Conservation (phyloP, 2,888 invertebrate genomes). For the Cheiracanthium punctorium region DNA sequence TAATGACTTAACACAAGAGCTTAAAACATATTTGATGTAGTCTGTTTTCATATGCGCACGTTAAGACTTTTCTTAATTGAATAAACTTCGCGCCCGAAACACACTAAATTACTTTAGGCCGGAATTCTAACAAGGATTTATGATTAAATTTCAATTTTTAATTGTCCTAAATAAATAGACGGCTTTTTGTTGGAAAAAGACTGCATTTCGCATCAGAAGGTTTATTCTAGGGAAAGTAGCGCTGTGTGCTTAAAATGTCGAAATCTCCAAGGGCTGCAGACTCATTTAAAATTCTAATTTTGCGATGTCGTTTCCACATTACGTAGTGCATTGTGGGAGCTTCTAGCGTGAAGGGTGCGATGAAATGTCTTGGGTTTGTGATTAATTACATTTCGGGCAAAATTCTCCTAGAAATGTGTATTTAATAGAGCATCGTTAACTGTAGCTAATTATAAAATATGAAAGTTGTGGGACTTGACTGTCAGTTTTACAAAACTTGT, state of each 20-base stretch:
- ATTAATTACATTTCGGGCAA: slow-evolving; percentile 6
- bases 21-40: not conserved
- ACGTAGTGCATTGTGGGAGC: not conserved
- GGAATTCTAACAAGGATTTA: not conserved
- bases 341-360: not conserved
- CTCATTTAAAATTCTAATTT: slow-evolving; percentile 13
- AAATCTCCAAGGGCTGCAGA: not conserved
- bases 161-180: not conserved
- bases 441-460: slow-evolving; percentile 10
- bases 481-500: not conserved
- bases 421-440: slow-evolving; percentile 15
- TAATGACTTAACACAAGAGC: not conserved
- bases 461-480: not conserved
- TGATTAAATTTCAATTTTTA: not conserved
- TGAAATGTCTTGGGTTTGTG: not conserved
- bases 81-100: not conserved
- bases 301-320: not conserved
- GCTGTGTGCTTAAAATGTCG: not conserved
- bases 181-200: not conserved
- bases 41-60: not conserved
- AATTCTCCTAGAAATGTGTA: slow-evolving; percentile 4
- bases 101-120: not conserved
- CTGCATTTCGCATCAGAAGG: not conserved
- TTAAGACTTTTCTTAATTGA: not conserved
- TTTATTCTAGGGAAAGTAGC: not conserved